Evolutionary conservation across 2,888 invertebrate genomes (phyloP).

Genomic region (Toxonevra muliebris): DNA sequence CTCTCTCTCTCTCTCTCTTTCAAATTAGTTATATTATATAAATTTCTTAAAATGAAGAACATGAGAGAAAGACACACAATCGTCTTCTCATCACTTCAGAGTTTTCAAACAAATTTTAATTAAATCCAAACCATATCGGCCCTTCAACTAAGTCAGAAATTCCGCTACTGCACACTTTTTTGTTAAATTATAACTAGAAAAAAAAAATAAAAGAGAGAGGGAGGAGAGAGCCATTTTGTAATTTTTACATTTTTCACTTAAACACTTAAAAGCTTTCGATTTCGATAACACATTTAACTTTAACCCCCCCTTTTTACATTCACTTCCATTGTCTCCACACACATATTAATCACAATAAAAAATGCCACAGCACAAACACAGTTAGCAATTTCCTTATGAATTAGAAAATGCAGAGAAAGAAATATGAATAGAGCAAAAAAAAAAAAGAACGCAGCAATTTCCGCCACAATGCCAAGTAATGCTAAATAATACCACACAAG

Average conservation of each 20-base stretch:
- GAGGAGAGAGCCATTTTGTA: background rate
- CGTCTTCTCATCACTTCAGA: too few species aligned
- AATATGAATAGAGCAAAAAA: background rate
- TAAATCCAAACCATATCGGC: too few species aligned
- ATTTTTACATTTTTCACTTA: conserved; percentile 2
- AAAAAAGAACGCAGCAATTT: conserved; percentile 5
- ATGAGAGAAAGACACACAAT: too few species aligned
- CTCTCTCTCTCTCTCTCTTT: too few species aligned
- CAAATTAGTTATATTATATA: too few species aligned
- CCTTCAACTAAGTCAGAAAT: too few species aligned
- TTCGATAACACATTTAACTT: background rate
- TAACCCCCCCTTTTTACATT: background rate
- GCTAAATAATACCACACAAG: conserved; percentile 25
- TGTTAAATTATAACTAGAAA: too few species aligned
- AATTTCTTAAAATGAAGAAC: too few species aligned
- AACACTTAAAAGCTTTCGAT: conserved; percentile 1
- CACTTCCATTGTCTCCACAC: background rate
- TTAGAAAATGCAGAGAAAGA: conserved; percentile 28
- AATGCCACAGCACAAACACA: conserved; percentile 18
- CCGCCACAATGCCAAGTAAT: conserved; percentile 10
- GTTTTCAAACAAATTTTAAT: too few species aligned
- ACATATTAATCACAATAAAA: background rate
- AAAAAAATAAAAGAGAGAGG: too few species aligned
- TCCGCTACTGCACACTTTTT: too few species aligned
- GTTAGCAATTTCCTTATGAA: conserved; percentile 42